These are phyloP conservation scores for Zingel zingel DNA, from an alignment of 2,113 vertebrate genomes.

Conservation along the genomic window DNA sequence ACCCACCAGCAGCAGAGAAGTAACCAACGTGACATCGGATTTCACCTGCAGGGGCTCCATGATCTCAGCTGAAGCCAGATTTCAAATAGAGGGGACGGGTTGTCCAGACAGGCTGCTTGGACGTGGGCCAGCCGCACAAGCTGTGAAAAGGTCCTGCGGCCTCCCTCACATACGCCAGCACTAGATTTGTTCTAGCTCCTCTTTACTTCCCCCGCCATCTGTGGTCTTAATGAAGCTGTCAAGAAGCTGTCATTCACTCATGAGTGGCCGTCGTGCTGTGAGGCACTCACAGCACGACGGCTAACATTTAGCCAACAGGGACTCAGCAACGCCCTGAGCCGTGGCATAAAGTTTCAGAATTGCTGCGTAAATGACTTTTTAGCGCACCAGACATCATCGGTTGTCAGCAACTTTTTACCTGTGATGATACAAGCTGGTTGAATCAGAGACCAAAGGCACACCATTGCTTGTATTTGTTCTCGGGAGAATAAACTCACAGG, in stretches of 20 bases:
- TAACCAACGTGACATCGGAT: conserved; percentile 35
- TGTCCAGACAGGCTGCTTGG: conserved; percentile 68
- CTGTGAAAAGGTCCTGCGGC: conserved; percentile 75
- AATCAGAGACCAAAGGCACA: conserved; percentile 2
- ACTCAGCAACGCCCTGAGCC: conserved; percentile 41
- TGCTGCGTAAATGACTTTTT: conserved; percentile 42
- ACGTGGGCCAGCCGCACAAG: conserved; percentile 65
- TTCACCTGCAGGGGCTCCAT: conserved; percentile 62
- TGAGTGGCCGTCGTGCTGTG: conserved; percentile 63
- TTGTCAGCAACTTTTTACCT: conserved; percentile 12
- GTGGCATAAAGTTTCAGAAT: conserved; percentile 43
- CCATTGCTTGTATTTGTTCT: not conserved
- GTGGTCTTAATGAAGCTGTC: conserved; percentile 81
- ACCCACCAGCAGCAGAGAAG: conserved; percentile 25
- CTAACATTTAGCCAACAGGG: conserved; percentile 55
- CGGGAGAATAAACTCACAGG: conserved; percentile 8
- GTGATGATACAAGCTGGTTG: conserved; percentile 4
- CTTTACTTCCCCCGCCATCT: conserved; percentile 76
- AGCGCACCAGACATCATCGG: not conserved
- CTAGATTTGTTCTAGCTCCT: conserved; percentile 74
- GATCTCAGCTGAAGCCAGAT: conserved; percentile 48
- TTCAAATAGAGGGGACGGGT: conserved; percentile 37
- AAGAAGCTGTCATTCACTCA: conserved; percentile 79
- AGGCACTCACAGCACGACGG: conserved; percentile 56
- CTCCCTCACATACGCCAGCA: conserved; percentile 65